phyloP scores from a whole-genome alignment of 2,888 invertebrate species.

The Oasisia sp. region DNA sequence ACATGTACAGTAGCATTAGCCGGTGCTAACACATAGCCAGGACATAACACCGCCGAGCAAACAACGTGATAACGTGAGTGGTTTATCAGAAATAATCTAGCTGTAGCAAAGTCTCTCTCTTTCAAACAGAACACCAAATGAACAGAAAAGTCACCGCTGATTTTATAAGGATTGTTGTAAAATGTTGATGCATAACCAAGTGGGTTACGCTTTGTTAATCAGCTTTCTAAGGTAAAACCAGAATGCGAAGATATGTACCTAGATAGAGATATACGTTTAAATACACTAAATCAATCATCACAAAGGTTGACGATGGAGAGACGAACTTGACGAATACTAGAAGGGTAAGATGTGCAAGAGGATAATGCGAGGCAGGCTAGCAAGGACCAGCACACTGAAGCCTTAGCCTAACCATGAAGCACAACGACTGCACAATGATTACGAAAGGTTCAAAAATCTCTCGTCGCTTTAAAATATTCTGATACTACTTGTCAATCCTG shows the following conservation, averaged over 20 bases:
- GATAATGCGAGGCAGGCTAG: too few relatives aligned
- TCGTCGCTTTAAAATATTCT: background rate
- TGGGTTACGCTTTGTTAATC: background rate
- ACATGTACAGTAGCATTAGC: background rate
- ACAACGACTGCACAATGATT: too few relatives aligned
- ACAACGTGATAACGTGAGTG: background rate
- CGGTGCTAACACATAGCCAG: background rate
- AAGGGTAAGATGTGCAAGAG: too few relatives aligned
- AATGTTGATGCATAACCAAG: background rate
- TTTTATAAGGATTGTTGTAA: background rate
- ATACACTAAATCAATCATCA: background rate
- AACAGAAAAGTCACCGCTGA: too few relatives aligned
- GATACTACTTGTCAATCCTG: background rate
- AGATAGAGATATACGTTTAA: background rate
- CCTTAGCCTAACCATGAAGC: too few relatives aligned
- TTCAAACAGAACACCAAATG: background rate
- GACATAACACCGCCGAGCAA: background rate
- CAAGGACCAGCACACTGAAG: too few relatives aligned
- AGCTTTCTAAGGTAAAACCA: background rate
- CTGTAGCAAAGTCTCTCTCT: background rate
- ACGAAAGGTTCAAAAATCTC: background rate
- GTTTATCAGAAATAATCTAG: background rate
- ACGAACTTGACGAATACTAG: too few relatives aligned
- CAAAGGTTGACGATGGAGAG: background rate
- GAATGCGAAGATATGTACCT: background rate